phyloP scores from a whole-genome alignment of 2,888 invertebrate genomes.

The Andrena trimmerana region DNA sequence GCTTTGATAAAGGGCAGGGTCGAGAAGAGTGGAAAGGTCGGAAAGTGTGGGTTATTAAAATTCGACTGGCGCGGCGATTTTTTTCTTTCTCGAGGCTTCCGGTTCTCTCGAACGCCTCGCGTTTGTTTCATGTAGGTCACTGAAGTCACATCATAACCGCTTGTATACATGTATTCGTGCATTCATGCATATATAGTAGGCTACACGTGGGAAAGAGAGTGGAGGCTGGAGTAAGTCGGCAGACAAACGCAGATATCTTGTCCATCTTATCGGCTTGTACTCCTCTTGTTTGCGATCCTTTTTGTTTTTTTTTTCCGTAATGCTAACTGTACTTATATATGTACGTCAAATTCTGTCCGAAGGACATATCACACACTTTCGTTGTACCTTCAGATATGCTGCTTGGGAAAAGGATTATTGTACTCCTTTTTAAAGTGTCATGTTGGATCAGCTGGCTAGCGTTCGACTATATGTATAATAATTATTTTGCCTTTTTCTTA shows the following conservation, averaged over 20 bases:
- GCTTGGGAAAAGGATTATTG: background rate
- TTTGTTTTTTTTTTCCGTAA: constrained; percentile 7
- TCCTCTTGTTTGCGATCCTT: constrained; percentile 11
- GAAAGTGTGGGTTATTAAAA: constrained; percentile 61
- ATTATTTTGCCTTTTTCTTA: too few species aligned
- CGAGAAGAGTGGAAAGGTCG: constrained; percentile 27
- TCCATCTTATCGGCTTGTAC: constrained; percentile 27
- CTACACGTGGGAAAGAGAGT: constrained; percentile 45
- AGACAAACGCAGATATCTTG: constrained; percentile 46
- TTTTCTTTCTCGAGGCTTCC: constrained; percentile 32
- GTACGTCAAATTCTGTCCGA: background rate
- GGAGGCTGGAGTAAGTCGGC: constrained; percentile 45
- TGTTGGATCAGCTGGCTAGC: background rate
- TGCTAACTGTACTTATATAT: background rate
- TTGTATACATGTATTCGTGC: background rate
- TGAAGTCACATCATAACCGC: constrained; percentile 52
- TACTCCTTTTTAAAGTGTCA: background rate
- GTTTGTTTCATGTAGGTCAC: constrained; percentile 72
- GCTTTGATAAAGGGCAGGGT: constrained; percentile 21
- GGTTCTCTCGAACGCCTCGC: constrained; percentile 33
- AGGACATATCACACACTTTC: background rate
- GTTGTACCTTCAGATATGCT: too few species aligned
- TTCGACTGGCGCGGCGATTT: constrained; percentile 51
- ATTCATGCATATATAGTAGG: background rate
- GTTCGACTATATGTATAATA: too few species aligned